These are phyloP conservation scores for Bursaphelenchus mucronatus DNA, from an alignment of 1,140 invertebrate genomes.

Conservation along the genomic window DNA sequence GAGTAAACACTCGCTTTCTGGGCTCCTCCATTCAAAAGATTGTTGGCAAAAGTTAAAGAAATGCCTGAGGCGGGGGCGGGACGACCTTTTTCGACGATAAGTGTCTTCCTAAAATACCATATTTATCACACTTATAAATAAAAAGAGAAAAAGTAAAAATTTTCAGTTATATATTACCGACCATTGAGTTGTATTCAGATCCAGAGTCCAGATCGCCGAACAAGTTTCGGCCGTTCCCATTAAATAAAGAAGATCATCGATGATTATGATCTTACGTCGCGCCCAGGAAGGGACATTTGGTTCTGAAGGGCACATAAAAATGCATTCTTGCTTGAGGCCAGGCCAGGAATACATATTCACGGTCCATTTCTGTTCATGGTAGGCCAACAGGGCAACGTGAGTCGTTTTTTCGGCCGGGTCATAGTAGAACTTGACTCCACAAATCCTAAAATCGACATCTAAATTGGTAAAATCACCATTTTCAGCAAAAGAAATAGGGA, in stretches of 20 bases:
- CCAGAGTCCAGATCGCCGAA: conserved; percentile 38
- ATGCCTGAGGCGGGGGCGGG: conserved; percentile 15
- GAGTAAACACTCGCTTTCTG: conserved; percentile 19
- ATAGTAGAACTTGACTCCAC: conserved; percentile 19
- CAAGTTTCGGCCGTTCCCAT: conserved; percentile 28
- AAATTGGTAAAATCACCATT: no score
- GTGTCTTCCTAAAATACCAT: conserved; percentile 32
- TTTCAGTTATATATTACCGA: neutral
- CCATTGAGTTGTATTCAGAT: conserved; percentile 31
- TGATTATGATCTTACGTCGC: conserved; percentile 31
- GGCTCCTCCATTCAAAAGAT: conserved; percentile 7
- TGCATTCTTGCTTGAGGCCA: conserved; percentile 16
- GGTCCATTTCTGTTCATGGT: conserved; percentile 31
- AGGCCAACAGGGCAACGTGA: conserved; percentile 29
- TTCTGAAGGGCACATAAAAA: conserved; percentile 31
- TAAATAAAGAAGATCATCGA: conserved; percentile 33
- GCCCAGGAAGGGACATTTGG: conserved; percentile 31
- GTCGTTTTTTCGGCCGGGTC: neutral
- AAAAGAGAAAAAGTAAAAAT: conserved; percentile 6
- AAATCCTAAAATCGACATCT: conserved; percentile 16
- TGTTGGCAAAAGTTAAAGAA: conserved; percentile 13
- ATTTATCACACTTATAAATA: conserved; percentile 7
- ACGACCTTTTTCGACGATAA: conserved; percentile 29
- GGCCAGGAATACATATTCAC: conserved; percentile 31
- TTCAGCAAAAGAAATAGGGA: no score